Conservation (phyloP, 1,140 invertebrate species). For the Trichogramma pretiosum region DNA sequence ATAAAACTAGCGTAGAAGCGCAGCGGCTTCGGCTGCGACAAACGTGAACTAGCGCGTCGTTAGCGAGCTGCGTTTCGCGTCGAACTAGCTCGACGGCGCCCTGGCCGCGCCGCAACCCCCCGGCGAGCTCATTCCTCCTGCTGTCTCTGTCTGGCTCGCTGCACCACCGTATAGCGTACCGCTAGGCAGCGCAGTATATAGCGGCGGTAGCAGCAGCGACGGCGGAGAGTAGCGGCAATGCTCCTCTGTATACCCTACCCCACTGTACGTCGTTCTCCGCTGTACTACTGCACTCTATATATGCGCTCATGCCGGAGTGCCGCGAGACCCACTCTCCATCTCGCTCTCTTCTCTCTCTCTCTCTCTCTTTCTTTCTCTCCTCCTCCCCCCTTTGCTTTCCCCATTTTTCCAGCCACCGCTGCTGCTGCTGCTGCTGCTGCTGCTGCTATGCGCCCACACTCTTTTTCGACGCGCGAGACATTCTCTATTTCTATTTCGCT, state of each 20-base stretch:
- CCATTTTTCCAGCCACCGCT: slow-evolving; percentile 11
- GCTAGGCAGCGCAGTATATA: background rate
- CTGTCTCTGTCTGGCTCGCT: no score
- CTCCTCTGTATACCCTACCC: no score
- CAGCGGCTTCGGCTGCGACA: slow-evolving; percentile 2
- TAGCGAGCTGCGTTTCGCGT: slow-evolving; percentile 39
- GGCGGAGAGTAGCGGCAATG: no score
- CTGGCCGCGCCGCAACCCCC: slow-evolving; percentile 19
- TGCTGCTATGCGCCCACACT: background rate
- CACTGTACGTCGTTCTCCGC: no score
- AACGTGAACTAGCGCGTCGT: slow-evolving; percentile 25
- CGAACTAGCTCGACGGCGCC: slow-evolving; percentile 36
- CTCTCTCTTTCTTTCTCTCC: background rate
- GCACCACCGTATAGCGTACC: background rate
- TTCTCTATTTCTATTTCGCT: background rate
- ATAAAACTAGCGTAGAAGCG: no score
- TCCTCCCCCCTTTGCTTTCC: background rate
- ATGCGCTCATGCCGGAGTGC: no score
- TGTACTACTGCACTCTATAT: no score
- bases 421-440: slow-evolving; percentile 18
- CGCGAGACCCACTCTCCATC: background rate
- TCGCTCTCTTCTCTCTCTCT: slow-evolving; percentile 5
- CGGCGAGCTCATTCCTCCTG: slow-evolving; percentile 5
- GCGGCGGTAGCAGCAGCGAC: no score
- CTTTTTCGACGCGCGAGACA: background rate